Percentiles rank a stretch among this genome's conserved stretches.
Evolutionary conservation across 2,888 invertebrate genomes (phyloP).

Genomic region (Lepidocyrtoides sp.): DNA sequence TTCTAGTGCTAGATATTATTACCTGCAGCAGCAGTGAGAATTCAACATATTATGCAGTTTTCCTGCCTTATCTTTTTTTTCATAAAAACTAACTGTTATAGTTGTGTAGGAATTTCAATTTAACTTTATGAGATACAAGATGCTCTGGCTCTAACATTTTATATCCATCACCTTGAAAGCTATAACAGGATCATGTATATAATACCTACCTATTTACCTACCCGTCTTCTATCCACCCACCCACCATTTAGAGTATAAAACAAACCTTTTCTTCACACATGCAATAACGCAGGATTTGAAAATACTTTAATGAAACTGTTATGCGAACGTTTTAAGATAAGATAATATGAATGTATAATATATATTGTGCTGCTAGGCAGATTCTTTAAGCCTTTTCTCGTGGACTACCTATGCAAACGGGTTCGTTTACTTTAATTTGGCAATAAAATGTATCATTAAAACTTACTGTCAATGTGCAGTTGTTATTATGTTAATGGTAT

Average conservation of each 20-base stretch:
- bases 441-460: not conserved
- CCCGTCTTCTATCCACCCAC: too few relatives aligned
- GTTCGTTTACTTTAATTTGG: conserved; percentile 11
- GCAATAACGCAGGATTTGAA: too few relatives aligned
- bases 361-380: not conserved
- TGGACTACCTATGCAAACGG: too few relatives aligned
- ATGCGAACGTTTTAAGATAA: too few relatives aligned
- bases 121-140: conserved; percentile 23
- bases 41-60: conserved; percentile 1
- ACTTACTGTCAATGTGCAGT: not conserved
- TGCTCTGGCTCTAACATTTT: not conserved
- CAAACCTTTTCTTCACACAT: too few relatives aligned
- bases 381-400: too few relatives aligned
- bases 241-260: too few relatives aligned
- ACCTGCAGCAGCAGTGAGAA: not conserved
- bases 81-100: conserved; percentile 37
- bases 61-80: conserved; percentile 8
- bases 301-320: conserved; percentile 35
- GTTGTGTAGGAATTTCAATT: conserved; percentile 29
- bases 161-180: conserved; percentile 27
- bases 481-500: not conserved
- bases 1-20: not conserved
- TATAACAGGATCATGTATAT: too few relatives aligned
- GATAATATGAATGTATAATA: not conserved
- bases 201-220: too few relatives aligned